A percentile compares a stretch with the other conserved stretches of the same genome.
phyloP scores from a whole-genome alignment of 37 sponge, comb jelly and placozoan genomes.

The Geodia barretti region DNA sequence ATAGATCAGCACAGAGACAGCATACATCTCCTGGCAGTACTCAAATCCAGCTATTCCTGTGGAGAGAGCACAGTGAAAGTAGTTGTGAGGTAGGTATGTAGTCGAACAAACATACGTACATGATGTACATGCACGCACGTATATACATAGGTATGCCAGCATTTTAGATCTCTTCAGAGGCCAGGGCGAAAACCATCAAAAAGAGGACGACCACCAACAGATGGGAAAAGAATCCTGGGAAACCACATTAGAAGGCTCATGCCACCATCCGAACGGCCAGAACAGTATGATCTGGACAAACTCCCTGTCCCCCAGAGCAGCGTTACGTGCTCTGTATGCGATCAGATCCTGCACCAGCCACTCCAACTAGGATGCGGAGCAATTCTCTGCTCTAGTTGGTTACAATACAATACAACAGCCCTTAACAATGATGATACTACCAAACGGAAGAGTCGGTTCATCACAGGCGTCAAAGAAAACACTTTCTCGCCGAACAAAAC shows the following conservation, averaged over 20 bases:
- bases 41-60: neutral
- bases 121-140: neutral
- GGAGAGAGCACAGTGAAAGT: neutral
- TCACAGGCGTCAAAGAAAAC: neutral
- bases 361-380: too few relatives aligned
- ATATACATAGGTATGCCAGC: too few relatives aligned
- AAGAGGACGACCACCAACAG: neutral
- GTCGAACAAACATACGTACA: neutral
- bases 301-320: too few relatives aligned
- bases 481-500: neutral
- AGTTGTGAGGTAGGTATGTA: neutral
- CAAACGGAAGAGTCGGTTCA: neutral
- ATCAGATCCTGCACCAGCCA: too few relatives aligned
- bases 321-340: too few relatives aligned
- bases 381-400: neutral
- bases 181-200: neutral
- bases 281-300: too few relatives aligned
- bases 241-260: too few relatives aligned
- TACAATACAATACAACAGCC: neutral
- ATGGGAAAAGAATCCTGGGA: neutral
- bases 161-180: too few relatives aligned
- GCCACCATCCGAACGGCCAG: too few relatives aligned
- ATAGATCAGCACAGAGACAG: neutral
- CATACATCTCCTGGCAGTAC: neutral
- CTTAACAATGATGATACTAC: neutral